Evolutionary conservation across 2,888 invertebrate genomes (phyloP).

Genomic region (Megamerina dolium): DNA sequence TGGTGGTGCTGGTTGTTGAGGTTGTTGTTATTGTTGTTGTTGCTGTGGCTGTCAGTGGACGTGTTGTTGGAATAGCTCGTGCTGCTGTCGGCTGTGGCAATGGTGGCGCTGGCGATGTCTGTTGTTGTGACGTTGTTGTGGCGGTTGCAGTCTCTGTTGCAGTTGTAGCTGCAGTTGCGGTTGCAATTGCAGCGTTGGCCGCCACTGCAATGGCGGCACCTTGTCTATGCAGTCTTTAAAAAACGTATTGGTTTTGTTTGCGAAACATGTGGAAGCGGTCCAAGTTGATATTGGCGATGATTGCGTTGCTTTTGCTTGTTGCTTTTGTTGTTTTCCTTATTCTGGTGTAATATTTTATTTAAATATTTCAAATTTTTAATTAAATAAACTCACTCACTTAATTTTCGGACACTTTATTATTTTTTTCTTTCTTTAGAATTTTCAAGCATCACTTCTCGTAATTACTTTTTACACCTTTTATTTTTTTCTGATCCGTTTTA

Average conservation of each 20-base stretch:
- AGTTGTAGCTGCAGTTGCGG: too few species aligned
- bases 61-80: constrained; percentile 10
- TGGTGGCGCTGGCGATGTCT: background rate
- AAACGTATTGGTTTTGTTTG: background rate
- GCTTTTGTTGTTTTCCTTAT: constrained; percentile 2
- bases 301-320: constrained; percentile 4
- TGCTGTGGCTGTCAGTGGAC: constrained; percentile 13
- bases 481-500: too few species aligned
- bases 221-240: background rate
- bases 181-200: constrained; percentile 7
- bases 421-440: too few species aligned
- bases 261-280: background rate
- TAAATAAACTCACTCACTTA: too few species aligned
- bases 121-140: constrained; percentile 1
- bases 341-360: too few species aligned
- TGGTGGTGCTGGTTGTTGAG: constrained; percentile 9
- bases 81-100: constrained; percentile 8
- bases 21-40: constrained; percentile 19
- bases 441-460: too few species aligned
- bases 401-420: too few species aligned
- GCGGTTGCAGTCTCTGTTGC: constrained; percentile 5
- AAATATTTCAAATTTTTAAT: too few species aligned
- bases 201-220: constrained; percentile 14
- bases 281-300: constrained; percentile 1
- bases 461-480: too few species aligned